Evolutionary conservation across 2,797 vertebrate genomes (phyloP).

Genomic region (Myotis myotis): DNA sequence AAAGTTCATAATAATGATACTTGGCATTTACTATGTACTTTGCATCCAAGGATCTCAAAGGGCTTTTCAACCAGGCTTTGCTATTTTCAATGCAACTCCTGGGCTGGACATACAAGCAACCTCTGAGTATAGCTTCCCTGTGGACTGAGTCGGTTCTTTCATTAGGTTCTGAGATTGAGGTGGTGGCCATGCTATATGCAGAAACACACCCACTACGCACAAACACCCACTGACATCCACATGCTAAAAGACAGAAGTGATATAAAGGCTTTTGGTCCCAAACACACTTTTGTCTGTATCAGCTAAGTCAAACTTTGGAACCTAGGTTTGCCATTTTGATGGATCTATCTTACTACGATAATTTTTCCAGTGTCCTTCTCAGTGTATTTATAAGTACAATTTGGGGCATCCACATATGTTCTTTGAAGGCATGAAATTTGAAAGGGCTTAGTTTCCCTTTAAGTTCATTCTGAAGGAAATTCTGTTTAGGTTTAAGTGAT

Average conservation of each 20-base stretch:
- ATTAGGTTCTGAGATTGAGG: neutral
- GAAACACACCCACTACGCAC: neutral
- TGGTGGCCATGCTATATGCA: neutral
- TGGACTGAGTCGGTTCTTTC: neutral
- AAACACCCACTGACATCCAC: neutral
- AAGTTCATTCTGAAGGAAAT: conserved; percentile 40
- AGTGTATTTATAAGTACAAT: neutral
- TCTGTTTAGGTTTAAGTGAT: conserved; percentile 56
- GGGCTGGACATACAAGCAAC: neutral
- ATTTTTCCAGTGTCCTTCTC: conserved; percentile 19
- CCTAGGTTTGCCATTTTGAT: neutral
- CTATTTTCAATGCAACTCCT: neutral
- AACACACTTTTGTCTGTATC: neutral
- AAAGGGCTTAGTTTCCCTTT: conserved; percentile 50
- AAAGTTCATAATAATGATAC: conserved; percentile 61
- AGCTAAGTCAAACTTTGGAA: neutral
- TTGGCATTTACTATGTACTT: conserved; percentile 45
- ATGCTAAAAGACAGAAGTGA: neutral
- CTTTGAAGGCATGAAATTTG: conserved; percentile 12
- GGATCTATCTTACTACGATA: neutral
- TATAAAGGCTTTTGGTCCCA: neutral
- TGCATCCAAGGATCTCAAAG: conserved; percentile 53
- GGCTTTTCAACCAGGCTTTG: conserved; percentile 34
- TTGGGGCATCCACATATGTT: conserved; percentile 3
- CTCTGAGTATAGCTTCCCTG: neutral